phyloP scores from a whole-genome alignment of 2,888 invertebrate genomes.

The Cotesia congregata region DNA sequence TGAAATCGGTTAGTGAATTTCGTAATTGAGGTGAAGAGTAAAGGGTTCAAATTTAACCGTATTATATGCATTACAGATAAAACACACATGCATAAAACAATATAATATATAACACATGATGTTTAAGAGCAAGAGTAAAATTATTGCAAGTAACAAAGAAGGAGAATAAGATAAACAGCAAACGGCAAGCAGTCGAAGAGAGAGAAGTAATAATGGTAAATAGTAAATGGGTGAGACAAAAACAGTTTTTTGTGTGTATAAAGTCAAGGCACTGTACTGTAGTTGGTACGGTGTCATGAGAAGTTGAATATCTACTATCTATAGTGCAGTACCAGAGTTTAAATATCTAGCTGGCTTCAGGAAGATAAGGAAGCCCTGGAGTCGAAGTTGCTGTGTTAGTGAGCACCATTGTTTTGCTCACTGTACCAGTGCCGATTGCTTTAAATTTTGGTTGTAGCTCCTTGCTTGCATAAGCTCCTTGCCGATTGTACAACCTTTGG shows the following conservation, averaged over 20 bases:
- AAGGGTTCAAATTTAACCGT: background rate
- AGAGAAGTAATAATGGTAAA: constrained; percentile 3
- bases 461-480: constrained; percentile 15
- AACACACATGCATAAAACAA: background rate
- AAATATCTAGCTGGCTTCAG: constrained; percentile 23
- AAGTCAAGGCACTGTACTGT: background rate
- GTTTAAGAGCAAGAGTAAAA: background rate
- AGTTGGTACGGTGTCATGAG: background rate
- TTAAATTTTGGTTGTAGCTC: constrained; percentile 51
- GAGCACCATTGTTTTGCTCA: constrained; percentile 60
- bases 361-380: constrained; percentile 2
- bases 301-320: background rate
- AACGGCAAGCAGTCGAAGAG: constrained; percentile 4
- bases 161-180: background rate
- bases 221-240: background rate
- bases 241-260: background rate
- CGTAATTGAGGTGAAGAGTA: constrained; percentile 27
- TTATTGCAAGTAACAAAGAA: background rate
- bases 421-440: constrained; percentile 53
- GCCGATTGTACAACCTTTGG: background rate
- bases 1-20: constrained; percentile 15
- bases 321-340: constrained; percentile 11
- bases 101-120: background rate
- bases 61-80: constrained; percentile 16
- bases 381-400: constrained; percentile 48